phyloP scores from a whole-genome alignment of 2,797 vertebrate genomes.

The Euphonia xanthogaster region DNA sequence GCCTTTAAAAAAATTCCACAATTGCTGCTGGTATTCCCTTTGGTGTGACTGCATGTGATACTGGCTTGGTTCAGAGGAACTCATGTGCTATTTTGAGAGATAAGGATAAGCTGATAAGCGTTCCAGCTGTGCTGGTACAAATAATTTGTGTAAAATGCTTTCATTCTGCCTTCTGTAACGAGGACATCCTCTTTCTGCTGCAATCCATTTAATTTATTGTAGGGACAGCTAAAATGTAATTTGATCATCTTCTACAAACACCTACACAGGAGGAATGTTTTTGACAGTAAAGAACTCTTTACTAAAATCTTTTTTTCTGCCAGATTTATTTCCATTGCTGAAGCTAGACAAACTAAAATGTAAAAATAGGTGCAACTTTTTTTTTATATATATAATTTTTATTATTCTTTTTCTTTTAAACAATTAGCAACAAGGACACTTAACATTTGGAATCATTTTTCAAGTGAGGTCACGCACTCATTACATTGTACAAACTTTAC shows the following conservation, averaged over 20 bases:
- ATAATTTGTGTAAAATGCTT: constrained; percentile 13
- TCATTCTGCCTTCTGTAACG: background rate
- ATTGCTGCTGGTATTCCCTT: background rate
- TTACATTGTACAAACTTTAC: background rate
- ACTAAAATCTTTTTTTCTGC: background rate
- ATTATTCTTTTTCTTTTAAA: background rate
- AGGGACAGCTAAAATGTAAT: background rate
- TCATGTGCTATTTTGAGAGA: background rate
- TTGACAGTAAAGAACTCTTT: background rate
- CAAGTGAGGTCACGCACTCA: background rate
- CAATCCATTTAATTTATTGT: background rate
- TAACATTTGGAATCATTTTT: background rate
- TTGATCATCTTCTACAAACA: background rate
- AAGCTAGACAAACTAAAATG: background rate
- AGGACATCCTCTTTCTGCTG: background rate
- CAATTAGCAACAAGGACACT: background rate
- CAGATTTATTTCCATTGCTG: background rate
- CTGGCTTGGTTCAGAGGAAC: background rate
- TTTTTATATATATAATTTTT: background rate
- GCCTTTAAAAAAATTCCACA: background rate
- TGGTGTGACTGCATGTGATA: background rate
- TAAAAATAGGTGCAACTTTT: background rate
- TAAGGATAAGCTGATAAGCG: background rate
- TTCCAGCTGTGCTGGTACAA: constrained; percentile 6
- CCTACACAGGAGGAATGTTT: background rate